Percentiles rank a stretch among this genome's conserved stretches.
phyloP scores from a whole-genome alignment of 2,797 vertebrate species.

The Huso huso region DNA sequence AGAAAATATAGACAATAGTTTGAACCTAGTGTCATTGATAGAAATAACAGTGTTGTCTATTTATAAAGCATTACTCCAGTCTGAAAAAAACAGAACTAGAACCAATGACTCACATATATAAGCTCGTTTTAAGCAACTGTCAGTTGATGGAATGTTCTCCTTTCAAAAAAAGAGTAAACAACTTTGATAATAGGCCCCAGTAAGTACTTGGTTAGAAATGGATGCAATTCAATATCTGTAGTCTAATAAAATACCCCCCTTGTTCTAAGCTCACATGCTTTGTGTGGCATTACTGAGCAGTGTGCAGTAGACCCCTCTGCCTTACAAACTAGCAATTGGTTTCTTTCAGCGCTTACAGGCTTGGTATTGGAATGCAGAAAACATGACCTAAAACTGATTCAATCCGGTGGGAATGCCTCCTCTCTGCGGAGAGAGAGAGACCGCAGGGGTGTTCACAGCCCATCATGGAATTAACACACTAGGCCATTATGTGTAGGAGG shows the following conservation, averaged over 20 bases:
- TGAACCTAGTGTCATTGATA: no score
- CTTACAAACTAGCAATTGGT: constrained; percentile 44
- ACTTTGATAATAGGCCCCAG: no score
- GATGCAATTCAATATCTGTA: constrained; percentile 51
- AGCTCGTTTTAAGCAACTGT: no score
- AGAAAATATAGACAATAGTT: no score
- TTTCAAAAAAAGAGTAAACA: no score
- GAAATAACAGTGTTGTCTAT: no score
- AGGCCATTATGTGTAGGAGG: constrained; percentile 60
- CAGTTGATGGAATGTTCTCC: no score
- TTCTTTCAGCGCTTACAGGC: constrained; percentile 36
- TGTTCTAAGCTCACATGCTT: constrained; percentile 38
- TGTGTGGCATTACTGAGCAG: constrained; percentile 42
- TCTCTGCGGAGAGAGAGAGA: constrained; percentile 20
- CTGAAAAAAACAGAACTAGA: no score
- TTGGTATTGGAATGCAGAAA: constrained; percentile 25
- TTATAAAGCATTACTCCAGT: no score
- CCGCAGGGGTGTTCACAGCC: constrained; percentile 40
- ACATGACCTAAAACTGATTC: constrained; percentile 20
- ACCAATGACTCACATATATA: no score
- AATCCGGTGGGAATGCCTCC: constrained; percentile 36
- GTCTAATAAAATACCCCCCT: constrained; percentile 52
- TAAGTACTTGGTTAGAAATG: constrained; percentile 27
- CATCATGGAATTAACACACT: constrained; percentile 52
- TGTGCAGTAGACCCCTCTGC: constrained; percentile 35